Base-by-base conservation (phyloP, 2,888 invertebrate genomes). In the Deilephila elpenor region DNA sequence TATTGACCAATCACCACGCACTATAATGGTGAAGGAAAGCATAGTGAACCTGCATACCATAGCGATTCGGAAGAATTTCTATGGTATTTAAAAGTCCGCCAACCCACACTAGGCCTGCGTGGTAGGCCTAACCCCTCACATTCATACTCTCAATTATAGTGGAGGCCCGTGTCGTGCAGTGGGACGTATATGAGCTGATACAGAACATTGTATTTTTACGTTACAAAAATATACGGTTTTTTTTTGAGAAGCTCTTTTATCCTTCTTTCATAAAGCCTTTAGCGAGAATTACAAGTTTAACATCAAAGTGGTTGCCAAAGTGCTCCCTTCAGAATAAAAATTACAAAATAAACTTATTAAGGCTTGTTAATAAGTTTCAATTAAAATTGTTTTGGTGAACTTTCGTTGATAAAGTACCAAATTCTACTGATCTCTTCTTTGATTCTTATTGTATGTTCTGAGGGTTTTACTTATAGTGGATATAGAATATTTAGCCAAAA, bases 241-340 rank as follows among this genome's bases (percentile, higher is more conserved):
- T 25, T 25, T 25, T 25, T 25, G n/a, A n/a, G n/a, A n/a, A n/a
- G 56, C 56, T 6, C 56, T 56, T 56, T 56, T 56, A 56, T 56
- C n/a, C 56, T 56, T n/a, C n/a, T 3, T 56, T 56, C n/a, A 56
- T 19, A 19, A 4, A 56, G 56, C 56, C 56, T n/a, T 56, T 14
- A 5, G 14, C 44, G 44, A 56, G 19, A n/a, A 56, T n/a, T 56
- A 56, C 56, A 56, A 56, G 19, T 56, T 56, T 14, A 56, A 56
- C 56, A 56, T 56, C 56, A 56, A 56, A 56, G 56, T 56, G 56
- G 56, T n/a, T 56, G n/a, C 56, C 56, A 56, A 56, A 56, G 56
- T 56, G 56, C n/a, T 56, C 56, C 25, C 56, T 56, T n/a, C 56
- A n/a, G 56, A 56, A 56, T 56, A 56, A 56, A 56, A 56, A 56